Conservation (phyloP, 2,888 invertebrate genomes). For the Orchesella flavescens region DNA sequence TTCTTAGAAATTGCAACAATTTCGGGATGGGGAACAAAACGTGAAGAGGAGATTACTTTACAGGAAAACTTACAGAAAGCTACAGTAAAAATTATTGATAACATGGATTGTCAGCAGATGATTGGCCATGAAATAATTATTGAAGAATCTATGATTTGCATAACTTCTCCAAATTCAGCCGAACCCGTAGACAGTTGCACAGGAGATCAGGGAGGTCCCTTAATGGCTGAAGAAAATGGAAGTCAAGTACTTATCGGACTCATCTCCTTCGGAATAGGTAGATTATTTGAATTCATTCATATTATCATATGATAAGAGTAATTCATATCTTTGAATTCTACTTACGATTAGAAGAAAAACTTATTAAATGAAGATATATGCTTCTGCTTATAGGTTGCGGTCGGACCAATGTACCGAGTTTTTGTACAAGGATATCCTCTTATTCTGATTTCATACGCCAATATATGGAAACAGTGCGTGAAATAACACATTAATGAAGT, state of each 20-base stretch:
- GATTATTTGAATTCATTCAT: neutral
- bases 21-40: constrained; percentile 54
- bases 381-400: constrained; percentile 47
- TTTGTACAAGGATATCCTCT: constrained; percentile 52
- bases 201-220: constrained; percentile 55
- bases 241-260: constrained; percentile 16
- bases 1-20: constrained; percentile 30
- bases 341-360: no score
- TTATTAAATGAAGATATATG: no score
- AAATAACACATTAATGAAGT: neutral
- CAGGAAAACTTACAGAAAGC: constrained; percentile 40
- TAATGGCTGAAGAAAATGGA: constrained; percentile 18
- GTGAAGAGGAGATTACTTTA: constrained; percentile 24
- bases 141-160: constrained; percentile 51
- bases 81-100: constrained; percentile 14
- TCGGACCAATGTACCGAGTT: constrained; percentile 52
- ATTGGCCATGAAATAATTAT: constrained; percentile 4
- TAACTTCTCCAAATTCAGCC: neutral
- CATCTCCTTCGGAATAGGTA: constrained; percentile 55
- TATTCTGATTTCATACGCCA: constrained; percentile 52
- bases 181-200: constrained; percentile 38
- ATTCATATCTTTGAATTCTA: no score
- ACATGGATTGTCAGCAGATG: constrained; percentile 24
- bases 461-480: constrained; percentile 24
- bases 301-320: neutral